These are phyloP conservation scores for Blennius ocellaris DNA, from an alignment of 2,113 vertebrate species.

Conservation along the genomic window DNA sequence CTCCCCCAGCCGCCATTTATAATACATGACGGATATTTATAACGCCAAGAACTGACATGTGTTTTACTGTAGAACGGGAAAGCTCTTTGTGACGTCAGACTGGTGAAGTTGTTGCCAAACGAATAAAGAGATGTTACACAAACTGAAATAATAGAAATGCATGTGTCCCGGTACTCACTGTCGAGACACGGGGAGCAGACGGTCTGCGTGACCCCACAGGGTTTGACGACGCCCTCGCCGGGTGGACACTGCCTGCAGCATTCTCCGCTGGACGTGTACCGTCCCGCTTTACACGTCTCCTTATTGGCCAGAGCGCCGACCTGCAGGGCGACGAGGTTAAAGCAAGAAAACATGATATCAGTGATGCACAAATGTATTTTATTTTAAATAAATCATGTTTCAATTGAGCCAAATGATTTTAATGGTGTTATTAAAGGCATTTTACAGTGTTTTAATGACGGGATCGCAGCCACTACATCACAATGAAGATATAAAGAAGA, in stretches of 20 bases:
- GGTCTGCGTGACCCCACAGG: slow-evolving; percentile 89
- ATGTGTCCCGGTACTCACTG: slow-evolving; percentile 86
- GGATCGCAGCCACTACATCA: slow-evolving; percentile 7
- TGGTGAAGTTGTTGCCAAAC: no score
- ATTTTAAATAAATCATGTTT: no score
- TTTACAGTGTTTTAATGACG: background rate
- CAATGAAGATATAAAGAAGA: slow-evolving; percentile 1
- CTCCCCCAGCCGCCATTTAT: no score
- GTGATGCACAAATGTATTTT: no score
- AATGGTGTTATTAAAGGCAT: background rate
- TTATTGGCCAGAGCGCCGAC: slow-evolving; percentile 70
- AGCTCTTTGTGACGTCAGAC: no score
- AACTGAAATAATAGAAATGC: no score
- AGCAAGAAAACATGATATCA: background rate
- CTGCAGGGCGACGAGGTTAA: slow-evolving; percentile 52
- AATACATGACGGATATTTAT: no score
- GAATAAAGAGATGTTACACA: no score
- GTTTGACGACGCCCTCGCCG: slow-evolving; percentile 88
- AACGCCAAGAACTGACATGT: no score
- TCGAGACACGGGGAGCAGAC: slow-evolving; percentile 91
- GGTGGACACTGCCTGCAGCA: slow-evolving; percentile 91
- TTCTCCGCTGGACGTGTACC: slow-evolving; percentile 85
- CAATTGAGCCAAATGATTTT: no score
- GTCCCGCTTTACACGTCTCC: slow-evolving; percentile 73
- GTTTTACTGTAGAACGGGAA: no score